Evolutionary conservation across 2,888 invertebrate species (phyloP).

Genomic region (Meta bourneti): DNA sequence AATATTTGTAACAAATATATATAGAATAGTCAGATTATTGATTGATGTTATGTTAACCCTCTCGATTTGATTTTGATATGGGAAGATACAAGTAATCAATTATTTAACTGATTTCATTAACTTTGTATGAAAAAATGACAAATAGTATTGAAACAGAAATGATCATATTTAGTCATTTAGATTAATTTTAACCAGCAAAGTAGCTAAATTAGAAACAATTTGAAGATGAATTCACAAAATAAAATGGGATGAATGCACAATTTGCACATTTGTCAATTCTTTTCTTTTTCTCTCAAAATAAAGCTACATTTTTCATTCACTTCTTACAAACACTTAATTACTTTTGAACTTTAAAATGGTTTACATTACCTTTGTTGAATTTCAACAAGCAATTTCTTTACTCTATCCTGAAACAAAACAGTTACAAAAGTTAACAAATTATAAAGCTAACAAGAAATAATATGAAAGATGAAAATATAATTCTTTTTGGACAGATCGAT

Average conservation of each 20-base stretch:
- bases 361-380: slow-evolving; percentile 81
- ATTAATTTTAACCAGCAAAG: not conserved
- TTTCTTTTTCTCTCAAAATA: not conserved
- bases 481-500: not conserved
- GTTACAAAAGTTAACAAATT: not conserved
- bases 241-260: not conserved
- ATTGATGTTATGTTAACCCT: too few species aligned
- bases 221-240: not conserved
- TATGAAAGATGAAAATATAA: not conserved
- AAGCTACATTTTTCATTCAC: not conserved
- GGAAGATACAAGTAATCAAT: too few species aligned
- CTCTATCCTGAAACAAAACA: slow-evolving; percentile 79
- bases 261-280: not conserved
- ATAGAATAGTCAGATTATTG: too few species aligned
- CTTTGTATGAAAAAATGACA: too few species aligned
- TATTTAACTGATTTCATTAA: too few species aligned
- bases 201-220: not conserved
- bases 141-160: too few species aligned
- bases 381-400: slow-evolving; percentile 81
- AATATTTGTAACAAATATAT: not conserved
- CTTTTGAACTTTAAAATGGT: too few species aligned
- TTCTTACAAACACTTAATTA: too few species aligned
- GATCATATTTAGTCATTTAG: too few species aligned
- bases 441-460: not conserved
- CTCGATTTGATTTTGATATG: too few species aligned